A percentile compares a stretch with the other conserved stretches of the same genome.
Evolutionary conservation across 2,797 vertebrate genomes (phyloP).

Genomic region (Myiotriccus ornatus): DNA sequence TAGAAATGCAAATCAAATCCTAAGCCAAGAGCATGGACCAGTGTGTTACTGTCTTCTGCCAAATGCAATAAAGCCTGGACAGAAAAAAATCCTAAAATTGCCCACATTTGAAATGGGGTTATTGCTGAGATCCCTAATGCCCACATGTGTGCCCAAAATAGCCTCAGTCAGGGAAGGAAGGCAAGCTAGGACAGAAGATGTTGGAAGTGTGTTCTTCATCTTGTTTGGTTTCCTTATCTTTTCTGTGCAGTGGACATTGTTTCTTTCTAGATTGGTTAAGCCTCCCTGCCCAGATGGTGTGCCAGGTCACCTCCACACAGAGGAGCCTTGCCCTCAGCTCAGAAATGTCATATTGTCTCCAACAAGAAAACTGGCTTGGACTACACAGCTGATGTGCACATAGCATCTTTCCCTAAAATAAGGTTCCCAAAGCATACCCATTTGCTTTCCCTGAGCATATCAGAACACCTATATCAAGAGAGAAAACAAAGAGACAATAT

Average conservation of each 20-base stretch:
- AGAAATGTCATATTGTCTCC: not conserved
- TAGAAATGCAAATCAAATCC: constrained; percentile 2
- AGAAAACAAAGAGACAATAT: not conserved
- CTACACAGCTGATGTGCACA: fast-evolving
- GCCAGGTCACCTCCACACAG: not conserved
- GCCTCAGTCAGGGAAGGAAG: not conserved
- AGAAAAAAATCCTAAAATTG: not conserved
- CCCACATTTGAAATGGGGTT: not conserved
- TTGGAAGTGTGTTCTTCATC: not conserved
- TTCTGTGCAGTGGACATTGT: not conserved
- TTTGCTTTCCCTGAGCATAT: not conserved
- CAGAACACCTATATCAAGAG: not conserved
- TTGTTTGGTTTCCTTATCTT: not conserved
- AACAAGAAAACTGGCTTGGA: not conserved
- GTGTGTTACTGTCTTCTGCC: not conserved
- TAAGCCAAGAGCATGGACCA: not conserved
- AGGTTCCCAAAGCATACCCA: not conserved
- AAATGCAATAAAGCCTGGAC: not conserved
- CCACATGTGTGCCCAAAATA: not conserved
- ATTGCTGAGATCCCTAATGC: not conserved
- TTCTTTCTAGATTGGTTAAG: not conserved
- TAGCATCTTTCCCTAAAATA: not conserved
- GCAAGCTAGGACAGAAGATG: not conserved
- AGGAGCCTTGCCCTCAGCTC: not conserved
- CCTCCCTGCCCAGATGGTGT: not conserved